Percentiles rank a stretch among this genome's conserved stretches.
These are phyloP conservation scores for Paedocypris micromegethes DNA, from an alignment of 2,797 vertebrate species.

Conservation along the genomic window DNA sequence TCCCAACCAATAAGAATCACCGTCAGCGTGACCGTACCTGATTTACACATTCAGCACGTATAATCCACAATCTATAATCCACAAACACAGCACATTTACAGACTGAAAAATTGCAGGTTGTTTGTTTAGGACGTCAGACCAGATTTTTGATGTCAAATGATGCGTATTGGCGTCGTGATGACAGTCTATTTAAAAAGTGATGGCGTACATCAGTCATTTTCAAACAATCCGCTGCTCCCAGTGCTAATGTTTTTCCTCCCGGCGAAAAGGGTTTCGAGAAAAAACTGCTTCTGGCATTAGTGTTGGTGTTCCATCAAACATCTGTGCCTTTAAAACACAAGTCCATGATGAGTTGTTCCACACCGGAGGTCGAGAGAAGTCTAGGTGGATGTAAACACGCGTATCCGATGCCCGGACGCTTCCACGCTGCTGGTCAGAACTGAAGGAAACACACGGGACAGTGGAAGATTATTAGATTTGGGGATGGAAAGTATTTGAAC, in stretches of 20 bases:
- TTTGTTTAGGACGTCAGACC: background rate
- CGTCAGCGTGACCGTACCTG: too few relatives aligned
- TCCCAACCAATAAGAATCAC: too few relatives aligned
- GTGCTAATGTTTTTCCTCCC: constrained; percentile 36
- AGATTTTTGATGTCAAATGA: constrained; percentile 20
- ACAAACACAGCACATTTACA: too few relatives aligned
- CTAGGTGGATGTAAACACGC: constrained; percentile 23
- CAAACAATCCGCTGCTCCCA: constrained; percentile 27
- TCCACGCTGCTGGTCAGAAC: constrained; percentile 26
- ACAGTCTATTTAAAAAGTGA: constrained; percentile 37
- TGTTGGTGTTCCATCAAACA: constrained; percentile 34
- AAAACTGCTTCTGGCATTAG: constrained; percentile 34
- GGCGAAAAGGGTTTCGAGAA: constrained; percentile 33
- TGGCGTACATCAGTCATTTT: constrained; percentile 26
- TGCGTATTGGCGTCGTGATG: constrained; percentile 23
- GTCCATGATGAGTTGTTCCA: constrained; percentile 35
- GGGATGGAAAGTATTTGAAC: too few relatives aligned
- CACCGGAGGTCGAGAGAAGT: constrained; percentile 16
- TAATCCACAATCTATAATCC: too few relatives aligned
- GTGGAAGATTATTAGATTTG: too few relatives aligned
- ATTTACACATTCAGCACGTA: too few relatives aligned
- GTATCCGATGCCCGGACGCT: constrained; percentile 22
- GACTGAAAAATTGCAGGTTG: too few relatives aligned
- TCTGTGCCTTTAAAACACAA: constrained; percentile 33
- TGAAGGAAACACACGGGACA: too few relatives aligned